These are phyloP conservation scores for Saccostrea glomerata DNA, from an alignment of 1,140 invertebrate genomes.

Conservation along the genomic window DNA sequence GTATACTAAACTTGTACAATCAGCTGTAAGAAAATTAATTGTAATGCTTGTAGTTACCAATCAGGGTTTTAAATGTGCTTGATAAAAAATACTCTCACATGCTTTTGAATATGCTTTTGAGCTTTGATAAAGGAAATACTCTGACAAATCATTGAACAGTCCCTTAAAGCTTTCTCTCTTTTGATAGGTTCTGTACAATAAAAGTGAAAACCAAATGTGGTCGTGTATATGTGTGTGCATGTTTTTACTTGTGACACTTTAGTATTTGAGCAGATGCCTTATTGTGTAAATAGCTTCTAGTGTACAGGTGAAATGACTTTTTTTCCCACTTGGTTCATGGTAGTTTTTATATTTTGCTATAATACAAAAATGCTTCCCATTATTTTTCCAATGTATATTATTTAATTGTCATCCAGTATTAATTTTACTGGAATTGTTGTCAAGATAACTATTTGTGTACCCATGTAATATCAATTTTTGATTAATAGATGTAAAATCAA, in stretches of 20 bases:
- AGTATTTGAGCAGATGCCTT: not conserved
- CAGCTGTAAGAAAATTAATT: too few relatives aligned
- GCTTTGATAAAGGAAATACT: not conserved
- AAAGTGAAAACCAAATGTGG: constrained; percentile 6
- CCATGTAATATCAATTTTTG: constrained; percentile 3
- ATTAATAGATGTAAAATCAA: not conserved
- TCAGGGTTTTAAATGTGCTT: too few relatives aligned
- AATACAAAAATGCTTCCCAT: constrained; percentile 7
- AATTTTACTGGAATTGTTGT: constrained; percentile 10
- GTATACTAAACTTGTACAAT: too few relatives aligned
- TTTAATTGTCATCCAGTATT: not conserved
- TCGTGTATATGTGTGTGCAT: constrained; percentile 38
- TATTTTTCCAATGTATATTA: not conserved
- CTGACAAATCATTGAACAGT: not conserved
- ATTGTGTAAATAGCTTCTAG: not conserved
- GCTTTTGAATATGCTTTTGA: not conserved
- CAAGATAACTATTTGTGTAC: not conserved
- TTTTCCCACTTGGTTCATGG: not conserved
- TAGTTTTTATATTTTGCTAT: constrained; percentile 22
- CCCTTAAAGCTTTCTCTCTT: not conserved
- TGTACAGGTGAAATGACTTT: not conserved
- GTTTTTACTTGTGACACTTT: constrained; percentile 1
- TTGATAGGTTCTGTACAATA: constrained; percentile 27
- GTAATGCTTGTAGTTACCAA: too few relatives aligned
- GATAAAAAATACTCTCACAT: not conserved